A percentile compares a stretch with the other conserved stretches of the same genome.
Conservation (phyloP, 2,888 invertebrate genomes). For the Drosophila prostipennis region DNA sequence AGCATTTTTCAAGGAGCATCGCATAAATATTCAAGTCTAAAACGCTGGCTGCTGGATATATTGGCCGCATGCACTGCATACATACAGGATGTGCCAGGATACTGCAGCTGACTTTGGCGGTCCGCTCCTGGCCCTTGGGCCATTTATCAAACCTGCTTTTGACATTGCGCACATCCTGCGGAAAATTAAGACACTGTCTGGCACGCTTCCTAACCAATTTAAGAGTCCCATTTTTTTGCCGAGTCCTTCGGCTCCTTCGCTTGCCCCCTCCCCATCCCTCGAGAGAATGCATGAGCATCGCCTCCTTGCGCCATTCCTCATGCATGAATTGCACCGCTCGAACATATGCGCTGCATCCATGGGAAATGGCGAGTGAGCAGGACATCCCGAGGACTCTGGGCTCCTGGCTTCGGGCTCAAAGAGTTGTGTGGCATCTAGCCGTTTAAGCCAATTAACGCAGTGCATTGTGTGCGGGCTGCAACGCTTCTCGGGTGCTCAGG, state of each 20-base stretch:
- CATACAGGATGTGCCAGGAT: slow-evolving; percentile 19
- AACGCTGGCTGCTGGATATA: slow-evolving; percentile 28
- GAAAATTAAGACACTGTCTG: slow-evolving; percentile 76
- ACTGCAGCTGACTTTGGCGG: slow-evolving; percentile 41
- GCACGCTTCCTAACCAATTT: slow-evolving; percentile 74
- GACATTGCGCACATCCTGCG: slow-evolving; percentile 77
- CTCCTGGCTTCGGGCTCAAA: slow-evolving; percentile 1
- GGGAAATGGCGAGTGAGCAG: slow-evolving; percentile 10
- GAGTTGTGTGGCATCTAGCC: slow-evolving; percentile 31
- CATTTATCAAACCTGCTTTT: slow-evolving; percentile 75
- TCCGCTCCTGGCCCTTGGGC: slow-evolving; percentile 39
- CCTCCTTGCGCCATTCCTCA: slow-evolving; percentile 19
- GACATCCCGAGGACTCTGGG: background rate
- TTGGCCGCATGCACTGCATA: slow-evolving; percentile 6
- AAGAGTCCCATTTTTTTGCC: slow-evolving; percentile 61
- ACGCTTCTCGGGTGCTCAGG: slow-evolving; percentile 6
- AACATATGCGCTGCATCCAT: slow-evolving; percentile 41
- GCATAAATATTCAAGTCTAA: slow-evolving; percentile 64
- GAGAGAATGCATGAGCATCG: slow-evolving; percentile 15
- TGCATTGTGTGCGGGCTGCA: slow-evolving; percentile 32
- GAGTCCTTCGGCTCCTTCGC: background rate
- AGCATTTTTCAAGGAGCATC: slow-evolving; percentile 53
- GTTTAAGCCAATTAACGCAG: slow-evolving; percentile 43
- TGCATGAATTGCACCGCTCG: slow-evolving; percentile 24
- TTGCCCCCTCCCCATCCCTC: slow-evolving; percentile 11